Base-by-base conservation (phyloP, 2,113 vertebrate species). In the Chaenogobius annularis region DNA sequence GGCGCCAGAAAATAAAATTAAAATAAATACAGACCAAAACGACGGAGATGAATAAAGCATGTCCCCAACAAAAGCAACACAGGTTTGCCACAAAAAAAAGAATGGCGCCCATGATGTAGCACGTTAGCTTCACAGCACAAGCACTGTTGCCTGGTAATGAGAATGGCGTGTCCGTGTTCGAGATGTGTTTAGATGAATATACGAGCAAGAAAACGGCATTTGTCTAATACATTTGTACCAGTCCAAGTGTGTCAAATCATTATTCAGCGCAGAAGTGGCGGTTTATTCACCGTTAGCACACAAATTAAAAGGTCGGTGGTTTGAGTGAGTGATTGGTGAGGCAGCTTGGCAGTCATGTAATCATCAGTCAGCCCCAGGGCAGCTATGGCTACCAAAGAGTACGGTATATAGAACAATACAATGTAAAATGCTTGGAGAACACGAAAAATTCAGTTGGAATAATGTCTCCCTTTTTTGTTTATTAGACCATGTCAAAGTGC, bases 101-200 rank as follows among this genome's bases (percentile, higher is more conserved):
- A 55, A 86, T 79, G 70, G 52, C 17, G 66, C 68, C 76, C 23
- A 80, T 81, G 72, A 62, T 61, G 70, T 75, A 72, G n/a, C 3
- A 13, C 69, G 55, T 72, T 31, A 31, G 26, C 26, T 2, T 31
- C n/a, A n/a, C n/a, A n/a, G n/a, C n/a, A 26, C 77, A 47, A 71
- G 66, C 73, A 72, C 76, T 13, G 10, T 78, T 43, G 54, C 56
- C 64, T 70, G 44, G 82, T 64, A 6, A 23, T 58, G 66, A 77
- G 63, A 50, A 69, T 17, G 61, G 70, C 15, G 47, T 58, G 19
- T 71, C 66, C 70, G 62, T 68, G 70, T 76, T 66, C 50, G 4
- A 31, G 26, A 31, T 31, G 26, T 2, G 1, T 31, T 31, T 31
- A 31, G 26, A 31, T 31, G 26, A 31, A 31, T 31, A 31, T 4